These are phyloP conservation scores for Pseudolaguvia tuberculata DNA, from an alignment of 2,113 vertebrate genomes.

Conservation along the genomic window DNA sequence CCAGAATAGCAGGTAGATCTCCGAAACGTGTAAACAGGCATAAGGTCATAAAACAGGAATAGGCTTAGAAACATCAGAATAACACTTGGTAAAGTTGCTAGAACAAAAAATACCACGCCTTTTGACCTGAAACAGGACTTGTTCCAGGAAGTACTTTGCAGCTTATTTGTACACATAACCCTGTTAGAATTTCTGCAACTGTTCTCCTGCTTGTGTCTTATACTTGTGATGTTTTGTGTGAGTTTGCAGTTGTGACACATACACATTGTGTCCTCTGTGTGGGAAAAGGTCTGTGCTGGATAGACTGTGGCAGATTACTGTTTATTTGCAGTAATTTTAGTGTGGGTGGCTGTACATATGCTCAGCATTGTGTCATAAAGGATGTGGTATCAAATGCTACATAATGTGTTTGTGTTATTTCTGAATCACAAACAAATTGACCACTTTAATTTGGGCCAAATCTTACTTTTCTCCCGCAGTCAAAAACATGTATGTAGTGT, in stretches of 20 bases:
- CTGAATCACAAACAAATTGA: too few species aligned
- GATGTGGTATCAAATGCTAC: background rate
- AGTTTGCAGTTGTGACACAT: background rate
- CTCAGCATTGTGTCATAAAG: background rate
- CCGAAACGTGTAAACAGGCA: too few species aligned
- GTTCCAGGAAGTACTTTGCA: background rate
- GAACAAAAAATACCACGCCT: too few species aligned
- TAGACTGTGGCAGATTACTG: background rate
- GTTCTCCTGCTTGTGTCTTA: background rate
- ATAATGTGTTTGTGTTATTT: background rate
- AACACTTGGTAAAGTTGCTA: too few species aligned
- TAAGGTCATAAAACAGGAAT: too few species aligned
- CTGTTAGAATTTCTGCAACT: background rate
- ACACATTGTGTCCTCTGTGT: background rate
- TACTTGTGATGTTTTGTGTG: background rate
- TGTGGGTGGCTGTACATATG: slow-evolving; percentile 14
- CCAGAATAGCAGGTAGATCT: too few species aligned
- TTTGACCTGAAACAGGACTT: background rate
- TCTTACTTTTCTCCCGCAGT: too few species aligned
- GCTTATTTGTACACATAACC: background rate
- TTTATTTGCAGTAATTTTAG: background rate
- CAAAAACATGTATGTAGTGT: too few species aligned
- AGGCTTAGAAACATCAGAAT: too few species aligned
- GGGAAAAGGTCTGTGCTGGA: background rate
- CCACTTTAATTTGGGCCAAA: too few species aligned